A percentile compares a stretch with the other conserved stretches of the same genome.
Conservation (phyloP, 2,113 vertebrate species). For the Quiscalus mexicanus region DNA sequence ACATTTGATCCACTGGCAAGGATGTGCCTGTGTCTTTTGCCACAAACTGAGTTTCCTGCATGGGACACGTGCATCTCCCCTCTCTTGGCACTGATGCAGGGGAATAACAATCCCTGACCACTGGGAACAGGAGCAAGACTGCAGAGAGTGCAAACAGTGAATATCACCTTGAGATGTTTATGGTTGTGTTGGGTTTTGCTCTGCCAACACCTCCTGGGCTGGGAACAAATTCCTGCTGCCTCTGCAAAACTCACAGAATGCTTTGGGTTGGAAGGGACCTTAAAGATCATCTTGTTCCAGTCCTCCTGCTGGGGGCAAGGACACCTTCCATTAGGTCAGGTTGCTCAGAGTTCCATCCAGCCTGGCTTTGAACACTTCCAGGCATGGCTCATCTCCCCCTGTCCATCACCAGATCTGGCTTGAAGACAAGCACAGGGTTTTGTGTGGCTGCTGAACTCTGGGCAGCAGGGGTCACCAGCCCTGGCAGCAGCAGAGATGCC, state of each 20-base stretch:
- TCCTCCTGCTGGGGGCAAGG: neutral
- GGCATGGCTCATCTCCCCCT: neutral
- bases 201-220: neutral
- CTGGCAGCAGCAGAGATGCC: neutral
- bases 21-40: rapidly evolving
- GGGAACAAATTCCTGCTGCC: neutral
- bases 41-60: rapidly evolving
- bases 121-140: neutral
- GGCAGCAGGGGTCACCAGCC: rapidly evolving
- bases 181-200: neutral
- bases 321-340: neutral
- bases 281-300: neutral
- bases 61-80: rapidly evolving
- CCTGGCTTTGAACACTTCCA: neutral
- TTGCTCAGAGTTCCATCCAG: neutral
- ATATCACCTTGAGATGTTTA: neutral
- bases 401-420: neutral
- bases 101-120: neutral
- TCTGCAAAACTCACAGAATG: neutral
- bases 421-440: neutral
- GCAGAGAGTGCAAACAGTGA: neutral
- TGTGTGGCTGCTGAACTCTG: neutral
- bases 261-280: neutral
- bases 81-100: neutral
- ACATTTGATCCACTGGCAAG: neutral